phyloP scores from a whole-genome alignment of 2,888 invertebrate genomes.

The Congeria kusceri region DNA sequence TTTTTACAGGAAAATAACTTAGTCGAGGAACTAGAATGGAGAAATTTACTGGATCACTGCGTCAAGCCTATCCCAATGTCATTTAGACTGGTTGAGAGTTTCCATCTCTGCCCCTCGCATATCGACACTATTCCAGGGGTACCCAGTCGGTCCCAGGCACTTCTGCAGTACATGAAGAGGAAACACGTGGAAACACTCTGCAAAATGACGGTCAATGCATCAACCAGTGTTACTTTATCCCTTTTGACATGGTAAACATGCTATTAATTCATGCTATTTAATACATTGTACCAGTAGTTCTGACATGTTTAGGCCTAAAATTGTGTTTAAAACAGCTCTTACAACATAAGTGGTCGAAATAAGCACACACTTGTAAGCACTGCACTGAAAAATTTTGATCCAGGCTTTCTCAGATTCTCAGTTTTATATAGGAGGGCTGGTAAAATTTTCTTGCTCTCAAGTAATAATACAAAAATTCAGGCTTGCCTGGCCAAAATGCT shows the following conservation, averaged over 20 bases:
- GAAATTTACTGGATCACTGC: conserved; percentile 40
- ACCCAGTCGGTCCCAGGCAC: conserved; percentile 51
- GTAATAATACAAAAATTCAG: no score
- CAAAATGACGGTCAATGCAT: conserved; percentile 46
- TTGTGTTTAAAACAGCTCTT: no score
- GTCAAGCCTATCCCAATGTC: conserved; percentile 29
- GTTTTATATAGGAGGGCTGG: no score
- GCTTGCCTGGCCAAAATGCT: no score
- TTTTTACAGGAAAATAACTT: conserved; percentile 42
- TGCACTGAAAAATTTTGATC: no score
- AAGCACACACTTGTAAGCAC: background rate
- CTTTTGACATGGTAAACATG: conserved; percentile 42
- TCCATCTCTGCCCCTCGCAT: conserved; percentile 44
- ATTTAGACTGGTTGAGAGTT: conserved; percentile 48
- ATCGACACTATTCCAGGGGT: conserved; percentile 56
- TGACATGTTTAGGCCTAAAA: no score
- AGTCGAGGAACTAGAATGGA: conserved; percentile 55
- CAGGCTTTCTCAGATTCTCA: no score
- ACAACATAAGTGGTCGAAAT: no score
- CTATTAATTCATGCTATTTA: no score
- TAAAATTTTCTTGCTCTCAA: no score
- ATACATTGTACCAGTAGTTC: no score
- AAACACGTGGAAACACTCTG: conserved; percentile 41
- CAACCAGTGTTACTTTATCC: conserved; percentile 29
- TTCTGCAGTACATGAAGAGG: conserved; percentile 52